These are phyloP conservation scores for Cerceris ruficornis DNA, from an alignment of 2,888 invertebrate species.

Conservation along the genomic window DNA sequence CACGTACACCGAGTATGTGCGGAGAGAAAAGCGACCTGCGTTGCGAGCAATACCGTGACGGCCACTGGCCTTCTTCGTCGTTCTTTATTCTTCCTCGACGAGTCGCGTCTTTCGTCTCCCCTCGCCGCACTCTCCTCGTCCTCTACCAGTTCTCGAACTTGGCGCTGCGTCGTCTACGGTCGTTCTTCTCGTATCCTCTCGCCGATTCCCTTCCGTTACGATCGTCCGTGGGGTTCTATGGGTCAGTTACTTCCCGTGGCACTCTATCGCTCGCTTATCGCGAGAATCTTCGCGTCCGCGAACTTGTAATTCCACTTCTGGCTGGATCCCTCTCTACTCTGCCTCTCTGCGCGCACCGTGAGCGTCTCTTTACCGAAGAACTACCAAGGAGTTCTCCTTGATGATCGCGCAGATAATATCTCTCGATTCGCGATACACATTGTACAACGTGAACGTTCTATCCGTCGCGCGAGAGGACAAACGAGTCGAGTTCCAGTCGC, in stretches of 20 bases:
- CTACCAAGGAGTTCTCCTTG: no score
- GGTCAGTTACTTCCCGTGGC: conserved; percentile 46
- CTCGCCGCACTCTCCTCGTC: conserved; percentile 16
- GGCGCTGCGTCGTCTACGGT: conserved; percentile 7
- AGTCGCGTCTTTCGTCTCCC: conserved; percentile 47
- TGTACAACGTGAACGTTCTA: no score
- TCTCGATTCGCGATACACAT: no score
- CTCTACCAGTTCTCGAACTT: neutral
- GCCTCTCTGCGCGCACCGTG: no score
- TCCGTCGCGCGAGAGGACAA: no score
- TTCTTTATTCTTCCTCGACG: conserved; percentile 58
- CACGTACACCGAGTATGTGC: conserved; percentile 2
- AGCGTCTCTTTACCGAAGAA: no score
- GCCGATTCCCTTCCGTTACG: conserved; percentile 13
- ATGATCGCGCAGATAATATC: no score
- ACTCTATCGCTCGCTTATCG: conserved; percentile 42
- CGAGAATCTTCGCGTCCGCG: conserved; percentile 34
- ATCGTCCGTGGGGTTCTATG: conserved; percentile 37
- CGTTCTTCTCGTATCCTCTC: neutral
- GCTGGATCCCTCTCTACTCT: neutral
- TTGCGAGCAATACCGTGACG: conserved; percentile 69
- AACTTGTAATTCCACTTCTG: conserved; percentile 36
- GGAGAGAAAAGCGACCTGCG: conserved; percentile 53
- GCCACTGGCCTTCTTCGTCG: conserved; percentile 69
- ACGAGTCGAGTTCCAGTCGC: neutral